These are phyloP conservation scores for Dermolepida albohirtum DNA, from an alignment of 2,888 invertebrate species.

Conservation along the genomic window DNA sequence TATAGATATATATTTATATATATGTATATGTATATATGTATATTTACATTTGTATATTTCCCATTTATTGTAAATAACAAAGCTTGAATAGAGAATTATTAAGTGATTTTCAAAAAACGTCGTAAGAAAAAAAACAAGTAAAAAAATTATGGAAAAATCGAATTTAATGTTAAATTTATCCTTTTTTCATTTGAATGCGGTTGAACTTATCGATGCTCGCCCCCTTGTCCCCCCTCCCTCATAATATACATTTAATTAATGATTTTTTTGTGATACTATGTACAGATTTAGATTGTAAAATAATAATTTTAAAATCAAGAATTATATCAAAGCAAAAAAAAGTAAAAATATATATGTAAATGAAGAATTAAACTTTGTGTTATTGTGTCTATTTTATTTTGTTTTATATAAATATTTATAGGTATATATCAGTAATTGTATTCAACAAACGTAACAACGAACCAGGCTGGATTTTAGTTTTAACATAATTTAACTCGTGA, in stretches of 20 bases:
- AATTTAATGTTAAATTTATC: constrained; percentile 23
- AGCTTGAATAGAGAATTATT: constrained; percentile 35
- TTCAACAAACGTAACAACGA: constrained; percentile 8
- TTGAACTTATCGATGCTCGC: neutral
- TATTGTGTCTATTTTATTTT: constrained; percentile 10
- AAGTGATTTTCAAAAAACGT: constrained; percentile 8
- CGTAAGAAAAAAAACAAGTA: constrained; percentile 23
- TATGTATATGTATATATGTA: no score
- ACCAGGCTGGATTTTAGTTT: no score
- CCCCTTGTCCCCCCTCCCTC: no score
- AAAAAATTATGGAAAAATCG: constrained; percentile 40
- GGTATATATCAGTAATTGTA: no score
- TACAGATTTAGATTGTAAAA: constrained; percentile 42
- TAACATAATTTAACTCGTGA: neutral
- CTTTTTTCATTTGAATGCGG: neutral
- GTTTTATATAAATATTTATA: constrained; percentile 10
- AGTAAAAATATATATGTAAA: constrained; percentile 2
- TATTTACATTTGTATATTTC: constrained; percentile 41
- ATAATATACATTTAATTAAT: constrained; percentile 26
- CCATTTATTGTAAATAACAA: constrained; percentile 34
- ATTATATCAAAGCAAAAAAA: constrained; percentile 12
- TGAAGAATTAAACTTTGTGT: constrained; percentile 22
- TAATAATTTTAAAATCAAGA: constrained; percentile 13
- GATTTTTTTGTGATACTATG: constrained; percentile 44
- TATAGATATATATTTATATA: no score